Conservation (phyloP, 2,797 vertebrate genomes). For the Nyctalus aviator region DNA sequence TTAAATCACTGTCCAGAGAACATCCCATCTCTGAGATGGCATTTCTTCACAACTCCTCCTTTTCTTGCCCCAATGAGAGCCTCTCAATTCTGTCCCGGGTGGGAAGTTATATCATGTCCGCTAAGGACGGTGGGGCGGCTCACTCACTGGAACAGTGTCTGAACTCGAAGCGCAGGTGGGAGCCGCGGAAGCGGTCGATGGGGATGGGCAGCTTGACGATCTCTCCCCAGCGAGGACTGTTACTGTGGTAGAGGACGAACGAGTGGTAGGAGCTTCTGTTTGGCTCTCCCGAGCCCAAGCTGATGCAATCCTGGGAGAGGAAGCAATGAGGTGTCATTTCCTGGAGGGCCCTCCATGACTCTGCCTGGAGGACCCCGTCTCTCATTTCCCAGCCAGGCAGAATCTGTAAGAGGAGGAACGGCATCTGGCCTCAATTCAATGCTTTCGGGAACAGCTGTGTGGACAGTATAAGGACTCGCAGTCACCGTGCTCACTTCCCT, state of each 20-base stretch:
- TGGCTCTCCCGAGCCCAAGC: slow-evolving; percentile 96
- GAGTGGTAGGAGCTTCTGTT: slow-evolving; percentile 95
- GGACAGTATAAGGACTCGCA: neutral
- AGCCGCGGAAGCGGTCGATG: slow-evolving; percentile 97
- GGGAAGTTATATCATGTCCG: neutral
- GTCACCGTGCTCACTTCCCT: neutral
- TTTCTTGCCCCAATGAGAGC: slow-evolving; percentile 38
- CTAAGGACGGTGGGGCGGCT: neutral
- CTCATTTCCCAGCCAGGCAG: slow-evolving; percentile 13
- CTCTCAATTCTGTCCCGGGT: neutral
- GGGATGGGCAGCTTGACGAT: slow-evolving; percentile 98
- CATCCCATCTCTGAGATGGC: neutral
- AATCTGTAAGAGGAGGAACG: slow-evolving; percentile 53
- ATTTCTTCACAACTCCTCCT: neutral
- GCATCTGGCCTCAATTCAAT: slow-evolving; percentile 35
- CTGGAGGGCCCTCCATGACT: neutral
- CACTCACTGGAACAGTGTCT: slow-evolving; percentile 99
- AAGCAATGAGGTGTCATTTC: slow-evolving; percentile 49
- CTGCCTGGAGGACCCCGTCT: neutral
- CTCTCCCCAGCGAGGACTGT: slow-evolving; percentile 98
- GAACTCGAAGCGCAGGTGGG: slow-evolving; percentile 99
- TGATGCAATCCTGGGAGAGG: slow-evolving; percentile 95
- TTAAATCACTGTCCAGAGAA: slow-evolving; percentile 21
- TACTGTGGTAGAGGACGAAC: slow-evolving; percentile 99
- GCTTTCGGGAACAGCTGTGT: slow-evolving; percentile 23